Conservation (phyloP, 2,797 vertebrate species). For the Cyprinella venusta region DNA sequence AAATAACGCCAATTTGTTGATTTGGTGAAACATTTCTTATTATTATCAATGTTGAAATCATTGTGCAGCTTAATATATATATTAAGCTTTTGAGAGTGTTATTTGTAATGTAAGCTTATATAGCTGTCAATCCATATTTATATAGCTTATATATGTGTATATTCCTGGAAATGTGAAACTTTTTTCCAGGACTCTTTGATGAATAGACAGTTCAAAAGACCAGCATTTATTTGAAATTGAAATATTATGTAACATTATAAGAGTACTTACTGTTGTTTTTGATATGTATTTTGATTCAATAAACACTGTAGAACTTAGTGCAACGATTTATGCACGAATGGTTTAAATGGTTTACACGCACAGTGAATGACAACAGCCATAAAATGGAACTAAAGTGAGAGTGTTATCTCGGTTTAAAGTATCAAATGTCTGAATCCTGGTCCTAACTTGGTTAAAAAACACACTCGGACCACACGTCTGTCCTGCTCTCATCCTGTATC, state of each 20-base stretch:
- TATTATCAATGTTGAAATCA: neutral
- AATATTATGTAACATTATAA: no score
- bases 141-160: no score
- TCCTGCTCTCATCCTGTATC: conserved; percentile 72
- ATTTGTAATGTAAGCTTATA: no score
- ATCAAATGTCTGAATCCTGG: conserved; percentile 72
- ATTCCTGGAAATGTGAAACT: no score
- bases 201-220: no score
- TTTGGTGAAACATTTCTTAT: neutral
- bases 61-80: neutral
- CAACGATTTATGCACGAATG: neutral
- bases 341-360: no score
- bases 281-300: no score
- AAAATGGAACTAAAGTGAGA: conserved; percentile 8
- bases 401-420: conserved; percentile 68
- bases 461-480: conserved; percentile 78
- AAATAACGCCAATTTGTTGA: neutral
- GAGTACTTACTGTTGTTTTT: neutral
- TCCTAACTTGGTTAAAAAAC: conserved; percentile 79
- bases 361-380: neutral
- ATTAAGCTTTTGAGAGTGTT: no score
- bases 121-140: no score
- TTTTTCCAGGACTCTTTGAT: no score
- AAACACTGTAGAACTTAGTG: neutral
- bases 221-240: neutral